Evolutionary conservation across 2,888 invertebrate genomes (phyloP), one percentile per base, ranked within the genome.

Genomic region (Eueremaeus valkanovi): DNA sequence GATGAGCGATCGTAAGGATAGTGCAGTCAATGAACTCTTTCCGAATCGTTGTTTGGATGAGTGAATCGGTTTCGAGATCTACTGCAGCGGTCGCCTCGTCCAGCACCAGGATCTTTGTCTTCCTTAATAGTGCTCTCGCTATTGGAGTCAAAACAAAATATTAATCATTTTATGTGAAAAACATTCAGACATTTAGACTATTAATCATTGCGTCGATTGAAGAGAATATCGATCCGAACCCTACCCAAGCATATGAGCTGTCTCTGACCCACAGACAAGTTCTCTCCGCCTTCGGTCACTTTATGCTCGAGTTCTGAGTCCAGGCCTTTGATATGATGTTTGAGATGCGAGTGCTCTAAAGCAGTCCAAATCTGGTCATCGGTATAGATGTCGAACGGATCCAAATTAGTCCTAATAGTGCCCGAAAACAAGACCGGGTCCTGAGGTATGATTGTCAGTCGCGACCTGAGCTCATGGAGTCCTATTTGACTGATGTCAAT

Each of bases 361-460:
- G 86, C 83, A 31, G 80, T 79, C 88, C 88, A 88, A 31, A 88
- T 79, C 36, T 86, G 16, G 1, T 82, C 84, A 79, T 88, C 88
- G 0, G 82, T 27, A 36, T 73, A 75, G 6, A 36, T 31, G 16
- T 88, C 87, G 84, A 95, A 94, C 3, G 97, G 97, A 86, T 97
- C 97, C 77, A 97, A 87, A 86, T 97, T 97, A 85, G 92, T 88
- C 73, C 96, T 88, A 80, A 97, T 85, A 8, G 90, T 90, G 68
- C 96, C 96, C 24, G 94, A 93, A 86, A 97, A 97, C 77, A 97
- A 86, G 66, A 96, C 93, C 0, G 96, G 95, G 85, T 97, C 97
- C 86, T 97, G 91, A 11, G 80, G 80, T 49, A 84, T 84, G 78
- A 84, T 84, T 5, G 84, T 83, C 55, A 84, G 79, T 45, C 80